Evolutionary conservation across 2,797 vertebrate genomes (phyloP).

Genomic region (Syncerus caffer): DNA sequence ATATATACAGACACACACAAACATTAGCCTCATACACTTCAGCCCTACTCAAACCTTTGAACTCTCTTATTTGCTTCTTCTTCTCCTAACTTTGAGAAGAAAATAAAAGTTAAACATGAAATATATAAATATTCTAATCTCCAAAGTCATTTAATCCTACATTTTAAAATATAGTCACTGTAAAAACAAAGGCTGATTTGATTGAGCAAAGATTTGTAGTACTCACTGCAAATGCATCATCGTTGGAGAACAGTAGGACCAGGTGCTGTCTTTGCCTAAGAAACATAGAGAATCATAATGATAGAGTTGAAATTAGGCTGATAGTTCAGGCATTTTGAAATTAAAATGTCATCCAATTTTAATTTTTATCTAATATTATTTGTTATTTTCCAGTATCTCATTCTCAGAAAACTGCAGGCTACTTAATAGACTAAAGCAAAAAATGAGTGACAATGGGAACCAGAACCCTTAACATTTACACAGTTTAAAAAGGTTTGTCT

Average conservation of each 20-base stretch:
- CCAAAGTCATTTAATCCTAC: neutral
- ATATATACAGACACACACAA: neutral
- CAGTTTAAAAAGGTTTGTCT: neutral
- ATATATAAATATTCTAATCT: neutral
- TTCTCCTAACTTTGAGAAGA: neutral
- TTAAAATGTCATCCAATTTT: slow-evolving; percentile 23
- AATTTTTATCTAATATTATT: slow-evolving; percentile 23
- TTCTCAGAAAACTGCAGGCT: neutral
- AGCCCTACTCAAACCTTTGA: neutral
- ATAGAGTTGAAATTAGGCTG: neutral
- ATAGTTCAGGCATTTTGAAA: neutral
- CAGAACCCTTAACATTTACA: neutral
- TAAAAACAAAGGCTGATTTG: neutral
- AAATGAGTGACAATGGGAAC: neutral
- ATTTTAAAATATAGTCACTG: neutral
- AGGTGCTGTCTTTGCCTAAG: slow-evolving; percentile 45
- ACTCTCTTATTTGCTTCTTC: neutral
- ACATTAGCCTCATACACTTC: neutral
- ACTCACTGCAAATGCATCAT: slow-evolving; percentile 60
- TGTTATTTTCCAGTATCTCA: neutral
- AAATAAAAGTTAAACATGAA: neutral
- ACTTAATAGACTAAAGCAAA: neutral
- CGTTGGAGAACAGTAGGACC: neutral
- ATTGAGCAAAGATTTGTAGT: neutral
- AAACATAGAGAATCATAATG: slow-evolving; percentile 7